Percentiles rank a stretch among this genome's conserved stretches.
These are phyloP conservation scores for Hydriomena furcata DNA, from an alignment of 2,888 invertebrate genomes.

Conservation along the genomic window DNA sequence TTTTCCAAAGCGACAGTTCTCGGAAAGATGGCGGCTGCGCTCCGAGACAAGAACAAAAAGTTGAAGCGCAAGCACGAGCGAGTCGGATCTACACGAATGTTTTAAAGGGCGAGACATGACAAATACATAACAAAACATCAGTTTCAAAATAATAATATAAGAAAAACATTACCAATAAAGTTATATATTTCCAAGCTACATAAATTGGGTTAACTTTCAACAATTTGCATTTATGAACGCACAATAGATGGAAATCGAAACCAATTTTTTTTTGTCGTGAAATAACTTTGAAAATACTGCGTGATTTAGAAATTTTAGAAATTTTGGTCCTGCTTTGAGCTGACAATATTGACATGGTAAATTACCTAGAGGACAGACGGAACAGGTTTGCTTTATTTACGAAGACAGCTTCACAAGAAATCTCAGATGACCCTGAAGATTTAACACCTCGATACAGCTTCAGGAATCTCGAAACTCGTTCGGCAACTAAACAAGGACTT, in stretches of 20 bases:
- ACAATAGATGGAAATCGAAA: no score
- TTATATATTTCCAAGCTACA: neutral
- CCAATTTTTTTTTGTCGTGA: no score
- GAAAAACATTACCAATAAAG: neutral
- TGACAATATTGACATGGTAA: conserved; percentile 1
- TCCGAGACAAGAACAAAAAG: conserved; percentile 56
- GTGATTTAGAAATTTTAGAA: neutral
- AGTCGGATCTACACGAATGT: conserved; percentile 49
- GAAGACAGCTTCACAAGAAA: conserved; percentile 20
- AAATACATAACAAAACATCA: conserved; percentile 44
- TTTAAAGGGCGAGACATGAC: conserved; percentile 50
- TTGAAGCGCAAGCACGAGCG: conserved; percentile 65
- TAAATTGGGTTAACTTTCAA: neutral
- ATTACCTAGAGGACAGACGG: conserved; percentile 10
- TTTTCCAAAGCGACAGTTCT: conserved; percentile 66
- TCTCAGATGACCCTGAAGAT: conserved; percentile 46
- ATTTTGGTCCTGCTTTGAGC: neutral
- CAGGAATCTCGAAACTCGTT: conserved; percentile 55
- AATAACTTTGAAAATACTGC: no score
- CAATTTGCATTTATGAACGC: no score
- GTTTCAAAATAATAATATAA: no score
- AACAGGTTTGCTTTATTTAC: conserved; percentile 24
- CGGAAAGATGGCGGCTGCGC: conserved; percentile 60
- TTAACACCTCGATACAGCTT: conserved; percentile 51
- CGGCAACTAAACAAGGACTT: conserved; percentile 54